phyloP scores from a whole-genome alignment of 1,140 invertebrate species.

The Doryteuthis pealeii region DNA sequence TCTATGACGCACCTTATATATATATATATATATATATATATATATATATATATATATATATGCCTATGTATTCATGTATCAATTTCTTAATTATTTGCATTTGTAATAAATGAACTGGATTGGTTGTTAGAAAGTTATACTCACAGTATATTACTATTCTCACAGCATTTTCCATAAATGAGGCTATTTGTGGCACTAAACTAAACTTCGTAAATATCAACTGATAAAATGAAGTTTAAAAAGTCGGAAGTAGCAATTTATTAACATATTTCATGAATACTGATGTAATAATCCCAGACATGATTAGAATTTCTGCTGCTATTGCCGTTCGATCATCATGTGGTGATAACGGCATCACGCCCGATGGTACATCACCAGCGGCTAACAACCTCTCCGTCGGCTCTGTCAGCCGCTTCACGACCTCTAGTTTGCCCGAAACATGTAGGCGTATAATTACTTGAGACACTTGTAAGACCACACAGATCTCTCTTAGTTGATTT shows the following conservation, averaged over 20 bases:
- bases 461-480: slow-evolving; percentile 10
- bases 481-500: slow-evolving; percentile 4
- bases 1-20: background rate
- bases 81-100: background rate
- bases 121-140: too few species aligned
- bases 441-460: slow-evolving; percentile 1
- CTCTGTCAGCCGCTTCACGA: background rate
- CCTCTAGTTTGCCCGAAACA: background rate
- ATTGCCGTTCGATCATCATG: too few species aligned
- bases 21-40: slow-evolving; percentile 5
- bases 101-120: too few species aligned
- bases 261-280: background rate
- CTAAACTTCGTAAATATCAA: too few species aligned
- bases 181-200: too few species aligned
- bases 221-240: too few species aligned
- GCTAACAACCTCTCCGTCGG: too few species aligned
- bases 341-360: background rate
- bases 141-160: too few species aligned
- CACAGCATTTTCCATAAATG: too few species aligned
- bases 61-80: background rate
- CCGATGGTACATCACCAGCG: too few species aligned
- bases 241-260: background rate
- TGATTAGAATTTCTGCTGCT: too few species aligned
- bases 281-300: too few species aligned
- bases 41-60: slow-evolving; percentile 9